Evolutionary conservation across 2,113 vertebrate species (phyloP).

Genomic region (Pelmatolapia mariae): DNA sequence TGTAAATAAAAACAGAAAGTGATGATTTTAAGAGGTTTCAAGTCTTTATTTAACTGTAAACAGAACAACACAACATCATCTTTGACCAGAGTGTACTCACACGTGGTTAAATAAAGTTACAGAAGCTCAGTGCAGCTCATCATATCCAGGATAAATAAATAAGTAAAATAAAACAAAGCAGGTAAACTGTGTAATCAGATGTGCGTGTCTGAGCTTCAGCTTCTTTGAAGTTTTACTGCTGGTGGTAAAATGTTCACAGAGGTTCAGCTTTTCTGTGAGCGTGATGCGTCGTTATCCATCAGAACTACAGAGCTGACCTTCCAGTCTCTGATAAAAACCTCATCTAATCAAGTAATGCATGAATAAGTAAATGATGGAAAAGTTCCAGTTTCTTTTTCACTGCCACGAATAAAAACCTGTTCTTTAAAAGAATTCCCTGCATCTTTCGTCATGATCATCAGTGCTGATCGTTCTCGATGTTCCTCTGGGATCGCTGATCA

Average conservation of each 20-base stretch:
- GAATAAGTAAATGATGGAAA: fast-evolving
- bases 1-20: not conserved
- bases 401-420: not conserved
- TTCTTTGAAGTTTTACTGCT: not conserved
- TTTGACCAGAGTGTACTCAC: fast-evolving
- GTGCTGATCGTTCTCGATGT: fast-evolving
- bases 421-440: not conserved
- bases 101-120: not conserved
- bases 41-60: not conserved
- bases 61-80: fast-evolving
- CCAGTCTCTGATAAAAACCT: fast-evolving
- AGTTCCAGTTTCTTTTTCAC: not conserved
- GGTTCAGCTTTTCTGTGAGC: not conserved
- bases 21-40: not conserved
- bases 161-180: not conserved
- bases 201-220: not conserved
- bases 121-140: not conserved
- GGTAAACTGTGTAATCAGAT: fast-evolving
- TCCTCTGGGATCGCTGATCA: not conserved
- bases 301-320: not conserved
- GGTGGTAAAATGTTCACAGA: not conserved
- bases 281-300: fast-evolving
- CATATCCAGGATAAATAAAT: not conserved
- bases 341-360: not conserved
- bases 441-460: not conserved